Percentiles rank a stretch among this genome's conserved stretches.
phyloP scores from a whole-genome alignment of 2,797 vertebrate species.

The Parauchenoglanis ngamensis region DNA sequence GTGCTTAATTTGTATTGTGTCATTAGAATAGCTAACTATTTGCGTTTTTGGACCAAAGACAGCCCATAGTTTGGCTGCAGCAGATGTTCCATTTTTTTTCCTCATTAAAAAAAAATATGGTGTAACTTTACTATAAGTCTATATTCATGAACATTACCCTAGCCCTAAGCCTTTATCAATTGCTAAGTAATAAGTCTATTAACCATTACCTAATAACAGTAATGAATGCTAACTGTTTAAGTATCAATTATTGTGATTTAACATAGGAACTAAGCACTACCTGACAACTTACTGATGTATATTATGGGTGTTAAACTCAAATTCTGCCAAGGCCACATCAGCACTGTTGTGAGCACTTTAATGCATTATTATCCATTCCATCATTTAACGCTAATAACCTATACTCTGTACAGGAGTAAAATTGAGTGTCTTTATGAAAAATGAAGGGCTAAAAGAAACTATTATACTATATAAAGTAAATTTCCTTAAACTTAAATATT shows the following conservation, averaged over 20 bases:
- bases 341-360: neutral
- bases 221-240: neutral
- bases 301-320: neutral
- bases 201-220: neutral
- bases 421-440: neutral
- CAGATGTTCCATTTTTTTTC: conserved; percentile 34
- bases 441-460: neutral
- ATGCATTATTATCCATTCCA: neutral
- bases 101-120: neutral
- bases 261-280: neutral
- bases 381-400: neutral
- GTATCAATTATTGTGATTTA: neutral
- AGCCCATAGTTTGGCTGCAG: conserved; percentile 46
- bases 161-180: neutral
- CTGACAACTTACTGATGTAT: neutral
- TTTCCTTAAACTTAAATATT: neutral
- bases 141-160: neutral
- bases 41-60: conserved; percentile 56
- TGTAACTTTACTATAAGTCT: neutral
- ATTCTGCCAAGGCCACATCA: neutral
- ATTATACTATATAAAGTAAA: neutral
- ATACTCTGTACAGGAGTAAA: neutral
- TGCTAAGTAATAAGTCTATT: neutral
- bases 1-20: conserved; percentile 50
- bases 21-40: conserved; percentile 61